Evolutionary conservation across 2,797 vertebrate genomes (phyloP), one percentile per base, ranked within the genome.

Genomic region (Meriones psammophilus): DNA sequence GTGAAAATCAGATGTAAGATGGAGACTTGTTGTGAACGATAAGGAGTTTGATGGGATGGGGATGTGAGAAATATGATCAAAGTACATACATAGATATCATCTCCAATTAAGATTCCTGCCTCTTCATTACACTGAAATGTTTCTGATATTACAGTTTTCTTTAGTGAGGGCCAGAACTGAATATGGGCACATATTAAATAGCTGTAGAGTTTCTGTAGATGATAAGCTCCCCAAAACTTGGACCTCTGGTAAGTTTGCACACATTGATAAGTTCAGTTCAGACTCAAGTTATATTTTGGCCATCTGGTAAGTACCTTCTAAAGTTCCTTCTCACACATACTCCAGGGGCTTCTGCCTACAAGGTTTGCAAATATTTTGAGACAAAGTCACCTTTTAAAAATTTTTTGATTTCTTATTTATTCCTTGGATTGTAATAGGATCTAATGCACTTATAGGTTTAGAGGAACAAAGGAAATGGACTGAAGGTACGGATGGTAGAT

Each of bases 361-460:
- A 85, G 50, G 54, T 56, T 33, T 84, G 4, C 24, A 76, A 68
- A 76, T 94, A 66, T 94, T 96, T 89, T 2, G 66, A 76, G 46
- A 73, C 46, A 88, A 95, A 73, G 1, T 68, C 36, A 9, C 89
- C 3, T 86, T 94, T 58, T 71, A 88, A 50, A 50, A 50, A 50
- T 1, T 8, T 8, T 83, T 91, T 74, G 42, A 93, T 66, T 92
- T 89, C 71, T 95, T 89, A 30, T 86, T 88, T 91, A 68, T 64
- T 95, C 18, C n/a, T 88, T 95, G 81, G 68, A 42, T 20, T 69
- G 71, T n/a, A 42, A 66, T 78, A 9, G 14, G 56, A 95, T 94
- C 71, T 89, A 84, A 83, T 87, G 88, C 69, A 88, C 92, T 81
- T 71, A 42, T 24, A 77, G 39, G 8, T 84, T 89, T 89, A 71